These are phyloP conservation scores for Manacus vitellinus DNA, from an alignment of 2,113 vertebrate genomes.

Conservation along the genomic window DNA sequence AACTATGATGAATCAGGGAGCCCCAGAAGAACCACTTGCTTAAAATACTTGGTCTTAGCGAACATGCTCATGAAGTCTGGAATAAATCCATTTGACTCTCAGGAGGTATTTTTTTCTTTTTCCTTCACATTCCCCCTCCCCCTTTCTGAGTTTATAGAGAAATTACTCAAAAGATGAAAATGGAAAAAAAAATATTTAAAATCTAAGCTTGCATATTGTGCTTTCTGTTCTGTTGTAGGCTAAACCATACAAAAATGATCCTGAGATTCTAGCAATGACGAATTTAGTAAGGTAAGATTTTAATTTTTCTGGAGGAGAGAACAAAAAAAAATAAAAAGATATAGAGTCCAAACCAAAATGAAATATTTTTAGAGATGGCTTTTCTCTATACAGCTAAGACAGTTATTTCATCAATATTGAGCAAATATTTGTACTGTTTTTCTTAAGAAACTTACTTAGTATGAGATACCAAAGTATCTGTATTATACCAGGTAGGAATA, in stretches of 20 bases:
- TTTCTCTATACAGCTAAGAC: not conserved
- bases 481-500: not conserved
- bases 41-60: slow-evolving; percentile 98
- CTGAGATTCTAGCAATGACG: slow-evolving; percentile 99
- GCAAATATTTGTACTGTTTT: not conserved
- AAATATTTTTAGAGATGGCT: not conserved
- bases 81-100: slow-evolving; percentile 99
- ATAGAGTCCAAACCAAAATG: not conserved
- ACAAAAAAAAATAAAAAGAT: not conserved
- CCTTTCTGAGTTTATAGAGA: not conserved
- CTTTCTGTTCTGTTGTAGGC: slow-evolving; percentile 80
- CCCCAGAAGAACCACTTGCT: slow-evolving; percentile 96
- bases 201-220: slow-evolving; percentile 11
- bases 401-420: not conserved
- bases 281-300: slow-evolving; percentile 98
- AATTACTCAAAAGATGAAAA: not conserved
- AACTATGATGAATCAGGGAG: slow-evolving; percentile 99
- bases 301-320: not conserved
- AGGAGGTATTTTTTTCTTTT: slow-evolving; percentile 84
- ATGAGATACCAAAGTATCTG: not conserved
- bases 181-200: not conserved
- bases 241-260: slow-evolving; percentile 99
- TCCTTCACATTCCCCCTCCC: not conserved
- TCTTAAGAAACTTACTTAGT: not conserved
- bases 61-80: slow-evolving; percentile 99